phyloP scores from a whole-genome alignment of 1,140 invertebrate genomes.

The Drosophila trapezifrons region DNA sequence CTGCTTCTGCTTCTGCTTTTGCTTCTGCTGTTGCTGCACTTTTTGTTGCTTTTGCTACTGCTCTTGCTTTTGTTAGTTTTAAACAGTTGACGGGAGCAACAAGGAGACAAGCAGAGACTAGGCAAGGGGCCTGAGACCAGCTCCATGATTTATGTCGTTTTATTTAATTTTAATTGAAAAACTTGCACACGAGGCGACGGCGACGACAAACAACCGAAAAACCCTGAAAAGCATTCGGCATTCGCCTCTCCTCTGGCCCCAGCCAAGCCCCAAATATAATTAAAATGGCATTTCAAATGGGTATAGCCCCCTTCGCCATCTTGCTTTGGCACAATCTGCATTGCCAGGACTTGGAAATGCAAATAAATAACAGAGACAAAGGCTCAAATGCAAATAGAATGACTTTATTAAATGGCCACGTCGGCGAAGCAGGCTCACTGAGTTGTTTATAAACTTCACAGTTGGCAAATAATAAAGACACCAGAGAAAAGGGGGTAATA shows the following conservation, averaged over 20 bases:
- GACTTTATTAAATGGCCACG: conserved; percentile 71
- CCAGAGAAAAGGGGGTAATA: neutral
- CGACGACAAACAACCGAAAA: conserved; percentile 34
- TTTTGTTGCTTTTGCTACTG: conserved; percentile 24
- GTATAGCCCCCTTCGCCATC: conserved; percentile 11
- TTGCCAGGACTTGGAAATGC: conserved; percentile 43
- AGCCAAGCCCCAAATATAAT: conserved; percentile 73
- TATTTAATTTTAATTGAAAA: conserved; percentile 83
- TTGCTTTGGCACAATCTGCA: conserved; percentile 49
- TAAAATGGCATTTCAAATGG: conserved; percentile 80
- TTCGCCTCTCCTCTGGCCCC: neutral
- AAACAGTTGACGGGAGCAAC: conserved; percentile 25
- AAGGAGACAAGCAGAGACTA: conserved; percentile 12
- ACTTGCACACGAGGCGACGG: conserved; percentile 53
- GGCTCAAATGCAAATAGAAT: conserved; percentile 80
- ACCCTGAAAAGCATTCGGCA: conserved; percentile 35
- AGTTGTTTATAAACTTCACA: conserved; percentile 38
- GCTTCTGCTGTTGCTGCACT: conserved; percentile 20
- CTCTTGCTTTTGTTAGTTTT: conserved; percentile 43
- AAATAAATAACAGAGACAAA: conserved; percentile 77
- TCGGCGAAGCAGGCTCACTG: conserved; percentile 12
- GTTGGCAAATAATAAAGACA: conserved; percentile 45
- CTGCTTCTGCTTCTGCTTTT: conserved; percentile 13
- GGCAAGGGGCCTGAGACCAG: conserved; percentile 6
- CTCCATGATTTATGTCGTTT: conserved; percentile 77